A percentile compares a stretch with the other conserved stretches of the same genome.
Evolutionary conservation across 2,888 invertebrate genomes (phyloP).

Genomic region (Nymphalis urticae): DNA sequence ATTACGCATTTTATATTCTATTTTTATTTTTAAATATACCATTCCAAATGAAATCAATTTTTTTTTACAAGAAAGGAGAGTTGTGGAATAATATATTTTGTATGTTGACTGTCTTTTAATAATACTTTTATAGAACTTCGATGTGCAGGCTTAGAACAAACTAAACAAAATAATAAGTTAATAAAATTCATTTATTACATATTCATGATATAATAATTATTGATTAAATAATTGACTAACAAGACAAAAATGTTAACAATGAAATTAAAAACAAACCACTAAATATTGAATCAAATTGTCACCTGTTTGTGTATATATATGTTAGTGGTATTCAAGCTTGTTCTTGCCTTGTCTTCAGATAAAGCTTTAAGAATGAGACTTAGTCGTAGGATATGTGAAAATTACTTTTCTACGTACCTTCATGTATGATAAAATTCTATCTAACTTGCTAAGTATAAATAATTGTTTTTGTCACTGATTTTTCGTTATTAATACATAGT

Average conservation of each 20-base stretch:
- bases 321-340: neutral
- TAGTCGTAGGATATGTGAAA: constrained; percentile 12
- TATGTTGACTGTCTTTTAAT: neutral
- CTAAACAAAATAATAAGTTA: neutral
- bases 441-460: constrained; percentile 17
- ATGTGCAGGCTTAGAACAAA: constrained; percentile 1
- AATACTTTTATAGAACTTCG: neutral
- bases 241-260: neutral
- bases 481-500: constrained; percentile 7
- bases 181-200: too few species aligned
- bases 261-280: neutral
- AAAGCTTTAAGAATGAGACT: constrained; percentile 68
- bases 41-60: constrained; percentile 17
- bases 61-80: neutral
- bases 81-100: neutral
- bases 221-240: neutral
- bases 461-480: neutral
- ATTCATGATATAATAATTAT: too few species aligned
- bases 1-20: too few species aligned
- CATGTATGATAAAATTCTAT: constrained; percentile 13
- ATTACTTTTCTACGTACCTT: constrained; percentile 14
- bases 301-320: neutral
- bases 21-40: neutral
- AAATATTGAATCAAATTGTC: too few species aligned
- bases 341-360: constrained; percentile 26